phyloP scores from a whole-genome alignment of 92 coral and sea anemone species.

The Palythoa caribaeorum region DNA sequence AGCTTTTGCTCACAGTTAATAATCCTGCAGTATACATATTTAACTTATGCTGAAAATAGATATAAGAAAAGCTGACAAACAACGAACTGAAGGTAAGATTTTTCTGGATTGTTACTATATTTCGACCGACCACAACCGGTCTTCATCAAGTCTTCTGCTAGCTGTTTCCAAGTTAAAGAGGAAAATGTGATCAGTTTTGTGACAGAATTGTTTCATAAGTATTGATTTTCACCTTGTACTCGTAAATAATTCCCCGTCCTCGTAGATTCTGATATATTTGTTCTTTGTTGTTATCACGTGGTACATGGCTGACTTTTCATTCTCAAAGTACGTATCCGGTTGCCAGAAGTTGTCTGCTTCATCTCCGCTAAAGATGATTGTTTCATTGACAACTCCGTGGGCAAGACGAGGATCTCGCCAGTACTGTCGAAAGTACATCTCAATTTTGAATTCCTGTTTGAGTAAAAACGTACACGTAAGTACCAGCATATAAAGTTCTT shows the following conservation, averaged over 20 bases:
- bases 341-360: constrained; percentile 78
- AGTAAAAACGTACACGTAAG: neutral
- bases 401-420: constrained; percentile 80
- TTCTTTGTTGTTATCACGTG: constrained; percentile 76
- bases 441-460: constrained; percentile 70
- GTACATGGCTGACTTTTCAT: constrained; percentile 68
- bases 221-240: constrained; percentile 68
- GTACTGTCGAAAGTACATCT: constrained; percentile 83
- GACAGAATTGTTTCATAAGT: no score
- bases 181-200: no score
- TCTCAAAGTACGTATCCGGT: constrained; percentile 85
- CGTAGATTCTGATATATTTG: constrained; percentile 62
- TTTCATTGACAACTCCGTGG: constrained; percentile 43
- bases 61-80: no score
- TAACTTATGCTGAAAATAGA: no score
- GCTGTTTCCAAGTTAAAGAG: no score
- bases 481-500: no score
- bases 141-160: no score
- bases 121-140: no score
- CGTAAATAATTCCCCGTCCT: constrained; percentile 69
- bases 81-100: no score
- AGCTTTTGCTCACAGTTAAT: no score
- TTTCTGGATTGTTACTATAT: no score
- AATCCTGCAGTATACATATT: no score
- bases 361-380: constrained; percentile 64